A percentile compares a stretch with the other conserved stretches of the same genome.
Conservation (phyloP, 2,113 vertebrate species). For the Clarias batrachus region DNA sequence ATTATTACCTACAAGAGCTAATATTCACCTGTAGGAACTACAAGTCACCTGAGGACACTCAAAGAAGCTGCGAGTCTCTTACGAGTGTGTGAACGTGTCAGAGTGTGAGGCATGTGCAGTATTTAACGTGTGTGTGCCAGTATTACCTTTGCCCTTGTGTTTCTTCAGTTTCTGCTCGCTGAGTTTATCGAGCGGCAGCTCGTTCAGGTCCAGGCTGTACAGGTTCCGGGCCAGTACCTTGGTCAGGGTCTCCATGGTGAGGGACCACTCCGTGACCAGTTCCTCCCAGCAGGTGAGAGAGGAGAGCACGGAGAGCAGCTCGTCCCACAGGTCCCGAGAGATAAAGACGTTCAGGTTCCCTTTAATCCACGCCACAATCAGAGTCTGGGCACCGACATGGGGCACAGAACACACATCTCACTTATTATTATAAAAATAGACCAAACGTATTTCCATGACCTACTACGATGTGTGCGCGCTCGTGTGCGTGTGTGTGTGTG, state of each 20-base stretch:
- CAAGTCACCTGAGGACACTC: background rate
- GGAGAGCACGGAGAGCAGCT: conserved; percentile 90
- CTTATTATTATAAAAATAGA: background rate
- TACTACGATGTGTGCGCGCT: background rate
- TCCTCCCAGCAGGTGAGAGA: conserved; percentile 97
- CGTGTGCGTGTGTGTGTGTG: background rate
- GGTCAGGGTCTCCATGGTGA: conserved; percentile 98
- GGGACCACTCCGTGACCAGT: conserved; percentile 96
- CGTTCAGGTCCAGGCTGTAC: conserved; percentile 92
- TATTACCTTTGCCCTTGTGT: conserved; percentile 95
- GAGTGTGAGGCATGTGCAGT: background rate
- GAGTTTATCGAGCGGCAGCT: conserved; percentile 94
- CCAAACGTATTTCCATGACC: background rate
- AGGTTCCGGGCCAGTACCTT: conserved; percentile 97
- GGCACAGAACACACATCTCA: background rate
- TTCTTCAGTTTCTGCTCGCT: conserved; percentile 99
- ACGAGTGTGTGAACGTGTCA: background rate
- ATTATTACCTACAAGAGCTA: too few relatives aligned
- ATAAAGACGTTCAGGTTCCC: conserved; percentile 96
- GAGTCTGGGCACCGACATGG: conserved; percentile 75
- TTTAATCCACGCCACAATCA: conserved; percentile 99
- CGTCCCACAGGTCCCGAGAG: conserved; percentile 96
- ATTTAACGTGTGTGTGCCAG: background rate
- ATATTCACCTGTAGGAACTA: background rate
- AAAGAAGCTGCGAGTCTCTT: background rate